Conservation (phyloP, 2,888 invertebrate species). For the Lasioglossum marginatum region DNA sequence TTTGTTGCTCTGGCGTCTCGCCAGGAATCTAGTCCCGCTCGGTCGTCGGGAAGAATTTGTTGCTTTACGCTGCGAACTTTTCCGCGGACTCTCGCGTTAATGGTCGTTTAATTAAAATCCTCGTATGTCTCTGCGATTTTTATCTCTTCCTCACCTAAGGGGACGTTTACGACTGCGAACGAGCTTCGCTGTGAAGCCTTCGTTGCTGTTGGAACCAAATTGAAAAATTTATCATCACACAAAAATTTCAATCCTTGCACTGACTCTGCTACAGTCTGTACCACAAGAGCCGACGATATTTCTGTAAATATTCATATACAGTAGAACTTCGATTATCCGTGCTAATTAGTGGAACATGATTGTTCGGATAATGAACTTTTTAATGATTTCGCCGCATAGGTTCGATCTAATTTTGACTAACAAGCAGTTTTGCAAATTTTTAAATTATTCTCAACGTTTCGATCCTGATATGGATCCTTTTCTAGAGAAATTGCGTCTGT, state of each 20-base stretch:
- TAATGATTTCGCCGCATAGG: too few relatives aligned
- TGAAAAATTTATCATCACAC: not conserved
- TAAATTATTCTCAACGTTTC: too few relatives aligned
- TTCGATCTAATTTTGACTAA: too few relatives aligned
- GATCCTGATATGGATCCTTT: too few relatives aligned
- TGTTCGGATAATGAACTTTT: too few relatives aligned
- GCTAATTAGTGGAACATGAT: too few relatives aligned
- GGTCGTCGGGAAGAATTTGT: not conserved
- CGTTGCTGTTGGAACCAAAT: not conserved
- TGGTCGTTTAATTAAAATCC: not conserved
- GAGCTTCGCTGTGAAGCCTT: not conserved
- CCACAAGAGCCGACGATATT: too few relatives aligned
- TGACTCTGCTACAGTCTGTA: too few relatives aligned
- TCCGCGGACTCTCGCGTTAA: not conserved
- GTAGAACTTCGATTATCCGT: too few relatives aligned
- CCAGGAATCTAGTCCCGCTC: constrained; percentile 24
- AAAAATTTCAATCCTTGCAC: not conserved
- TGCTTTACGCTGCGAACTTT: not conserved
- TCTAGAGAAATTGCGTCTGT: too few relatives aligned
- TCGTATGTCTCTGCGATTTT: not conserved
- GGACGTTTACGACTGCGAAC: not conserved
- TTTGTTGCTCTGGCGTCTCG: constrained; percentile 41
- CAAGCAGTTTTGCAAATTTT: too few relatives aligned
- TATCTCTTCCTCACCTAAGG: not conserved
- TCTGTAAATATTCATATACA: too few relatives aligned